Conservation (phyloP, 2,113 vertebrate species). For the Phylloscopus trochiloides region DNA sequence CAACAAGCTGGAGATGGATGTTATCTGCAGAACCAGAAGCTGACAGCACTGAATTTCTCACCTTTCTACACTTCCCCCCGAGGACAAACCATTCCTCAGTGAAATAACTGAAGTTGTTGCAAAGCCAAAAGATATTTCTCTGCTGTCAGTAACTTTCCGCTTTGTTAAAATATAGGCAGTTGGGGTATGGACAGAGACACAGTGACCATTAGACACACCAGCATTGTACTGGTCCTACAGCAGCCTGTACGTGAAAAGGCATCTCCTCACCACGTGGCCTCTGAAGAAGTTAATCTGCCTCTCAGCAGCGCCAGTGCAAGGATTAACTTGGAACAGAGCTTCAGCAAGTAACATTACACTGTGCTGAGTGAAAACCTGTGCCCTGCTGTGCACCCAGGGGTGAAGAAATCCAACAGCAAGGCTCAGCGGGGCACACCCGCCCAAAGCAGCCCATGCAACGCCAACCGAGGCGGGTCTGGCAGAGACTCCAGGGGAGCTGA, state of each 20-base stretch:
- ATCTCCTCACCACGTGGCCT: not conserved
- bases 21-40: accelerated
- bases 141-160: not conserved
- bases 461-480: accelerated
- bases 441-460: not conserved
- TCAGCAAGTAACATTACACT: accelerated
- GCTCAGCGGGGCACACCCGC: accelerated
- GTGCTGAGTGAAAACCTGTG: not conserved
- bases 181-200: not conserved
- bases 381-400: accelerated
- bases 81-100: not conserved
- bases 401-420: not conserved
- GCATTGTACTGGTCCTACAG: not conserved
- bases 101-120: not conserved
- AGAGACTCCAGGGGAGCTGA: not conserved
- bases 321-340: not conserved
- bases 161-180: accelerated
- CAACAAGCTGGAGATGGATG: not conserved
- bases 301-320: not conserved
- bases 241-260: not conserved
- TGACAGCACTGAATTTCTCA: not conserved
- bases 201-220: not conserved
- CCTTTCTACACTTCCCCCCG: accelerated
- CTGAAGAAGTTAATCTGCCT: not conserved
- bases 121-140: not conserved